Conservation (phyloP, 64 coral and sea anemone genomes). For the Porites lutea region DNA sequence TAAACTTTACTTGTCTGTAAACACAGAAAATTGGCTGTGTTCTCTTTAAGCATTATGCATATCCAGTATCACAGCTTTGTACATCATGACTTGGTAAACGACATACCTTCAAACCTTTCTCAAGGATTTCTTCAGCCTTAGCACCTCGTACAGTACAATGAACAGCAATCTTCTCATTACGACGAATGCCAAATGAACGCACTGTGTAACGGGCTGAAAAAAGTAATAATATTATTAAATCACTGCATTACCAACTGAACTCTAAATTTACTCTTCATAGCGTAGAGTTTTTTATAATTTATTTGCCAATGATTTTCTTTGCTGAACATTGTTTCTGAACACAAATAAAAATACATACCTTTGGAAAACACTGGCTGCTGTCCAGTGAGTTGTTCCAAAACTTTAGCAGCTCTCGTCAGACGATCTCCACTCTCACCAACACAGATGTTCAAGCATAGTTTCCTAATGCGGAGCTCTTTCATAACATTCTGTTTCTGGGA, state of each 20-base stretch:
- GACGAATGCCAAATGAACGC: constrained; percentile 88
- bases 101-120: constrained; percentile 82
- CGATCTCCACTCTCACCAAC: constrained; percentile 99
- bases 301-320: too few relatives aligned
- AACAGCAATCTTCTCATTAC: constrained; percentile 92
- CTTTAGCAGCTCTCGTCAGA: constrained; percentile 95
- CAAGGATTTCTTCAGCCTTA: constrained; percentile 90
- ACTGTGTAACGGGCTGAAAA: constrained; percentile 86
- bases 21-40: too few relatives aligned
- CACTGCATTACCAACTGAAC: too few relatives aligned
- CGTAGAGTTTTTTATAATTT: too few relatives aligned
- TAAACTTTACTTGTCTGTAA: too few relatives aligned
- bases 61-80: too few relatives aligned
- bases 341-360: constrained; percentile 43
- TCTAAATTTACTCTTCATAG: not conserved
- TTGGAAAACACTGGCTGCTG: constrained; percentile 98
- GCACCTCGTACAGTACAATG: constrained; percentile 86
- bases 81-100: too few relatives aligned
- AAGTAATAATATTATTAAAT: not conserved
- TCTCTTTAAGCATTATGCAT: too few relatives aligned
- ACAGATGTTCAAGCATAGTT: constrained; percentile 97
- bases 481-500: constrained; percentile 84
- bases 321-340: too few relatives aligned
- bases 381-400: constrained; percentile 97
- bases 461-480: constrained; percentile 92